Evolutionary conservation across 2,113 vertebrate genomes (phyloP).

Genomic region (Toxotes jaculatrix): DNA sequence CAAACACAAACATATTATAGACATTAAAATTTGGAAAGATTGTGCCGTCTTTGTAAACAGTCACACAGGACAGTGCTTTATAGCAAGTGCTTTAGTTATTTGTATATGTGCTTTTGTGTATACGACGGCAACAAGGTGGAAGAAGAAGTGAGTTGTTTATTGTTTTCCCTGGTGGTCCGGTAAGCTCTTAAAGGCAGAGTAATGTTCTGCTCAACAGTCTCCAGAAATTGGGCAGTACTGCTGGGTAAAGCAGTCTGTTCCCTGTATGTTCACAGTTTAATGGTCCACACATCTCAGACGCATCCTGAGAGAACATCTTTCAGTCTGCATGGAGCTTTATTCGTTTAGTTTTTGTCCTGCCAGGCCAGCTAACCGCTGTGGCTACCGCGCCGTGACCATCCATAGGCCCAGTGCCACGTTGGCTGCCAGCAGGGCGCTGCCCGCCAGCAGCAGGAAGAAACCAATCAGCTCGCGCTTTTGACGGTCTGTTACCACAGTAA

Average conservation of each 20-base stretch:
- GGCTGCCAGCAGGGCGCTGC: slow-evolving; percentile 94
- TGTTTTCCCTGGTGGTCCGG: slow-evolving; percentile 33
- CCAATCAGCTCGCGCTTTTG: slow-evolving; percentile 92
- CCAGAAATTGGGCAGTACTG: slow-evolving; percentile 16
- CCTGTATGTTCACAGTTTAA: slow-evolving; percentile 55
- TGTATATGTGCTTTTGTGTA: slow-evolving; percentile 62
- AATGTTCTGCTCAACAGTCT: slow-evolving; percentile 40
- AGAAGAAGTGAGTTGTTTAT: slow-evolving; percentile 26
- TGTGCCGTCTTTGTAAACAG: slow-evolving; percentile 58
- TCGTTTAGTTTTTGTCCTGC: neutral
- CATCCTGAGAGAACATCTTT: slow-evolving; percentile 27
- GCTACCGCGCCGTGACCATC: slow-evolving; percentile 97
- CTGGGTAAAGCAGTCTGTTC: slow-evolving; percentile 38
- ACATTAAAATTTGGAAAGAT: slow-evolving; percentile 3
- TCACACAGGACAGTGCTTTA: slow-evolving; percentile 56
- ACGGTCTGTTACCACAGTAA: slow-evolving; percentile 89
- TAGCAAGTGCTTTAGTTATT: slow-evolving; percentile 51
- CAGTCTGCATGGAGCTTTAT: neutral
- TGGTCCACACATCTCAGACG: slow-evolving; percentile 43
- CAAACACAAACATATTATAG: slow-evolving; percentile 26
- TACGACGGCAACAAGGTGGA: slow-evolving; percentile 37
- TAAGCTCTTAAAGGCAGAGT: slow-evolving; percentile 28
- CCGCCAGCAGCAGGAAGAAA: slow-evolving; percentile 95
- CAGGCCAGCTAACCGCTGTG: neutral
- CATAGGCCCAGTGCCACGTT: slow-evolving; percentile 97